phyloP scores from a whole-genome alignment of 2,113 vertebrate genomes.

The Sminthopsis crassicaudata region DNA sequence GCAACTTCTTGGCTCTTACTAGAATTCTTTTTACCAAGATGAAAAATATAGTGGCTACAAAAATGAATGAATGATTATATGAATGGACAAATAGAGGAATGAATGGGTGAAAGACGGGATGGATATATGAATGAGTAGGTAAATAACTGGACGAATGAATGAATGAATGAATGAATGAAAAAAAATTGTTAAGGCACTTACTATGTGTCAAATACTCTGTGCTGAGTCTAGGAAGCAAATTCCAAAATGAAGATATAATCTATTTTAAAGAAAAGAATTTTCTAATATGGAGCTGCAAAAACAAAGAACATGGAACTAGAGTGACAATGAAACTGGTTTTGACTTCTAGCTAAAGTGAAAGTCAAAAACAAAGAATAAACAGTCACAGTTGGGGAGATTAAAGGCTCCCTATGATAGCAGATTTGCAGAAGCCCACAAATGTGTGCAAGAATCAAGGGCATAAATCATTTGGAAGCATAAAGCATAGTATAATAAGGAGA shows the following conservation, averaged over 20 bases:
- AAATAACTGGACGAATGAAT: too few species aligned
- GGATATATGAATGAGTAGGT: too few species aligned
- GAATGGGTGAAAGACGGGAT: neutral
- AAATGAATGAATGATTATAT: neutral
- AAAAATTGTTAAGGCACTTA: neutral
- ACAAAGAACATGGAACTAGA: neutral
- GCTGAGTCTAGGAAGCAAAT: neutral
- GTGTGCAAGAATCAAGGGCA: neutral
- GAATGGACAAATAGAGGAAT: neutral
- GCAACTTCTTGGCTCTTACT: neutral
- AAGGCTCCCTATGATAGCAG: neutral
- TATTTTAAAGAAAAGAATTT: neutral
- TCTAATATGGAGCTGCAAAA: neutral
- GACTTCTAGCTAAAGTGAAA: neutral
- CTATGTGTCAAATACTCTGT: neutral
- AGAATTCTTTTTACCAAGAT: neutral
- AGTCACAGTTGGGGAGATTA: neutral
- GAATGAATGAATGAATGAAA: neutral
- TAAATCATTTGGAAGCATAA: neutral
- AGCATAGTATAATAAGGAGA: neutral
- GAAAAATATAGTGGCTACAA: neutral
- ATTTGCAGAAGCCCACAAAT: slow-evolving; percentile 25
- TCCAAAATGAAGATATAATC: neutral
- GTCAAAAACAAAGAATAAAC: neutral
- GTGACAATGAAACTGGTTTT: neutral